Conservation (phyloP, 2,113 vertebrate species). For the Eonycteris spelaea region DNA sequence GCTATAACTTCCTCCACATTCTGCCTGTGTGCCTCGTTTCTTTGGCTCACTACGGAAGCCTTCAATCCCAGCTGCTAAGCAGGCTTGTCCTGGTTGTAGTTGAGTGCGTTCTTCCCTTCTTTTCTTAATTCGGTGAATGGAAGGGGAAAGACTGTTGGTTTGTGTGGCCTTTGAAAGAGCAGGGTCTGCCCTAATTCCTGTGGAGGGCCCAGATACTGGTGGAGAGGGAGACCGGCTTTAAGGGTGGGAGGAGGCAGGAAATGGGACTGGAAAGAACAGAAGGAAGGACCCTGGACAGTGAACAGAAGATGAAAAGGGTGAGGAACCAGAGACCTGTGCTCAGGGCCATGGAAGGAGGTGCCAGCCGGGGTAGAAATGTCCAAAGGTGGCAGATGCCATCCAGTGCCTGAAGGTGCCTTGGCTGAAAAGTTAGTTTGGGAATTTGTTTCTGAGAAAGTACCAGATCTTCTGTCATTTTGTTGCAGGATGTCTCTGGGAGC, state of each 20-base stretch:
- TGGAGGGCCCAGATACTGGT: neutral
- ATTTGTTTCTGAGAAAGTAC: neutral
- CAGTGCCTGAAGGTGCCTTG: neutral
- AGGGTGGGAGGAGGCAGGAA: neutral
- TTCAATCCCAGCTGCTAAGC: neutral
- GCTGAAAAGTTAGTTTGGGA: neutral
- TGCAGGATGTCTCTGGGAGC: neutral
- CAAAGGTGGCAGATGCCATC: neutral
- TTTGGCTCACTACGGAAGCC: neutral
- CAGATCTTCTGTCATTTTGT: neutral
- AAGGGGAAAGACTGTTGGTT: neutral
- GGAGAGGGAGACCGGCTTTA: neutral
- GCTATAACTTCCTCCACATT: neutral
- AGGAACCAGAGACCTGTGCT: neutral
- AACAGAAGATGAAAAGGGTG: neutral
- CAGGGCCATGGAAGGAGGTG: fast-evolving
- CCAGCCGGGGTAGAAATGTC: neutral
- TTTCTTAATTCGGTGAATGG: neutral
- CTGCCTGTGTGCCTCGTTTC: neutral
- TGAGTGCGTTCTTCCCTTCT: neutral
- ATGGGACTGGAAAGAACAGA: neutral
- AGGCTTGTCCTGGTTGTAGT: neutral
- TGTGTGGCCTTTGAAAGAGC: neutral
- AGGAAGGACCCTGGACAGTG: neutral
- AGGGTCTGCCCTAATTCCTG: neutral